Conservation (phyloP, 2,113 vertebrate genomes). For the Anseranas semipalmata region DNA sequence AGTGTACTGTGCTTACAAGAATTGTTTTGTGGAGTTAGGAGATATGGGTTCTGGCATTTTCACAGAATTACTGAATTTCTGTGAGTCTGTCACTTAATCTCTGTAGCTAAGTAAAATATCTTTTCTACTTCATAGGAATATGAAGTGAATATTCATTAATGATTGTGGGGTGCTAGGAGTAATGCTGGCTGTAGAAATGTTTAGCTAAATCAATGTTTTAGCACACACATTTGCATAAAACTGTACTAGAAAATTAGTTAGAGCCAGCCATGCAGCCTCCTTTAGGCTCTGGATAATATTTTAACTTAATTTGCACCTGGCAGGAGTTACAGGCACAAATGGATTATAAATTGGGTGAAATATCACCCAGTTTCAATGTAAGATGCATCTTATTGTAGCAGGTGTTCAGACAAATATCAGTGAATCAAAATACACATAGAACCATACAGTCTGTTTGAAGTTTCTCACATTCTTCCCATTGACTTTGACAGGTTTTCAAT, state of each 20-base stretch:
- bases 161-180: not conserved
- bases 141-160: not conserved
- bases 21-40: not conserved
- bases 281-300: not conserved
- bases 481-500: not conserved
- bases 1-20: not conserved
- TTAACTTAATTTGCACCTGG: constrained; percentile 29
- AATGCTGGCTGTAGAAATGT: not conserved
- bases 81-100: not conserved
- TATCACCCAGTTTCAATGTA: not conserved
- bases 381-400: not conserved
- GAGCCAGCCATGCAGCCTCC: not conserved
- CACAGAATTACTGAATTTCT: not conserved
- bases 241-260: not conserved
- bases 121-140: not conserved
- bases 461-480: not conserved
- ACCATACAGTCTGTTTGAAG: rapidly evolving
- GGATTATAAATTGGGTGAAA: not conserved
- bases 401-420: not conserved
- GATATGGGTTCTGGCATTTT: not conserved
- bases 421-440: not conserved
- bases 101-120: not conserved
- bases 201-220: constrained; percentile 5
- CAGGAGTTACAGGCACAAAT: not conserved
- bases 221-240: constrained; percentile 21